Conservation (phyloP, 2,888 invertebrate genomes). For the Cyclophora punctaria region DNA sequence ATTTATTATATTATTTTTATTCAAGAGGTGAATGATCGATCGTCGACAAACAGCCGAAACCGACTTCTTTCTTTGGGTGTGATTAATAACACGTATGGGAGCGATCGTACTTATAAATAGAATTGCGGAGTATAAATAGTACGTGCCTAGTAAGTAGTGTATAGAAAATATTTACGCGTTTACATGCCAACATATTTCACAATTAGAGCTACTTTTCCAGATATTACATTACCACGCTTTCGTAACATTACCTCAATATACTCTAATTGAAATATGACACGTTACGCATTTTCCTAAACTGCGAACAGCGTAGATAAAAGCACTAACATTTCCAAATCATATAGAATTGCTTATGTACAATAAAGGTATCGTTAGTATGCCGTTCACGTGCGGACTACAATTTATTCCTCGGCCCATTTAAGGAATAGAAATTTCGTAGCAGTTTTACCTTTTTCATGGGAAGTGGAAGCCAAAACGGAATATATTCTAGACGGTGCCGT, state of each 20-base stretch:
- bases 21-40: constrained; percentile 68
- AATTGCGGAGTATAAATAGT: too few species aligned
- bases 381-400: constrained; percentile 56
- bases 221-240: not conserved
- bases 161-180: too few species aligned
- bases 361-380: constrained; percentile 41
- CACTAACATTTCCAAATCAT: constrained; percentile 30
- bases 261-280: constrained; percentile 2
- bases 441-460: constrained; percentile 54
- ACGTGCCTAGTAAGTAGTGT: too few species aligned
- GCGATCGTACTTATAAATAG: too few species aligned
- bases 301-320: constrained; percentile 18
- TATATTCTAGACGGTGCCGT: constrained; percentile 44
- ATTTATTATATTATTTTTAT: constrained; percentile 73
- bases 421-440: constrained; percentile 53
- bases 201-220: constrained; percentile 18
- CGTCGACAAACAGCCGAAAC: constrained; percentile 40
- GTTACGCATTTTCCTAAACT: not conserved
- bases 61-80: constrained; percentile 63
- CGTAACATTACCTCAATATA: not conserved
- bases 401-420: constrained; percentile 56
- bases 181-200: too few species aligned
- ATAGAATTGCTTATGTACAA: constrained; percentile 24
- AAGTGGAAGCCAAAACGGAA: constrained; percentile 48
- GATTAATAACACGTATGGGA: constrained; percentile 55